A percentile compares a stretch with the other conserved stretches of the same genome.
Evolutionary conservation across 2,888 invertebrate species (phyloP).

Genomic region (Sarcophaga subvicina): DNA sequence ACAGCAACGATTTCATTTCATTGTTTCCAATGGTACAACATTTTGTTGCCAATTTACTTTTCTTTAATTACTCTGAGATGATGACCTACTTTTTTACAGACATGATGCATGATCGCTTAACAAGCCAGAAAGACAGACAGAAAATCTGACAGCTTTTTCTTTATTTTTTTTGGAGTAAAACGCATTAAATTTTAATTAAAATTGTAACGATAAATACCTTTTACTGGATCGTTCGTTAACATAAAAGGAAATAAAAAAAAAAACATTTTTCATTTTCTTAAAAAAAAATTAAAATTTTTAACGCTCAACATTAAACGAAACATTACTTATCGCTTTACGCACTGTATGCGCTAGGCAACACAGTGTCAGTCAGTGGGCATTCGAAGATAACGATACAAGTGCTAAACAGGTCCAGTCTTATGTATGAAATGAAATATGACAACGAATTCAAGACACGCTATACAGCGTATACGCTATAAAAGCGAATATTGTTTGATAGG

Average conservation of each 20-base stretch:
- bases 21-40: neutral
- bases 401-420: conserved; percentile 27
- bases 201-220: conserved; percentile 60
- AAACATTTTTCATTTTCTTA: conserved; percentile 15
- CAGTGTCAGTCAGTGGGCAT: conserved; percentile 2
- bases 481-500: too few species aligned
- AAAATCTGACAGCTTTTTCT: neutral
- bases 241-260: conserved; percentile 34
- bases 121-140: conserved; percentile 22
- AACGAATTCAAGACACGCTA: neutral
- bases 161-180: neutral
- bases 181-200: conserved; percentile 60
- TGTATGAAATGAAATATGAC: too few species aligned
- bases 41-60: neutral
- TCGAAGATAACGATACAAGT: neutral
- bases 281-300: conserved; percentile 29
- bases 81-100: conserved; percentile 50
- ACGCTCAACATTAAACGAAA: neutral
- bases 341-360: too few species aligned
- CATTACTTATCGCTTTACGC: conserved; percentile 7
- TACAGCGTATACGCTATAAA: too few species aligned
- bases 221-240: conserved; percentile 28
- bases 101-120: conserved; percentile 58
- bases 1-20: neutral
- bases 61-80: conserved; percentile 36